phyloP scores from a whole-genome alignment of 2,888 invertebrate genomes.

The Cheilosia vulpina region DNA sequence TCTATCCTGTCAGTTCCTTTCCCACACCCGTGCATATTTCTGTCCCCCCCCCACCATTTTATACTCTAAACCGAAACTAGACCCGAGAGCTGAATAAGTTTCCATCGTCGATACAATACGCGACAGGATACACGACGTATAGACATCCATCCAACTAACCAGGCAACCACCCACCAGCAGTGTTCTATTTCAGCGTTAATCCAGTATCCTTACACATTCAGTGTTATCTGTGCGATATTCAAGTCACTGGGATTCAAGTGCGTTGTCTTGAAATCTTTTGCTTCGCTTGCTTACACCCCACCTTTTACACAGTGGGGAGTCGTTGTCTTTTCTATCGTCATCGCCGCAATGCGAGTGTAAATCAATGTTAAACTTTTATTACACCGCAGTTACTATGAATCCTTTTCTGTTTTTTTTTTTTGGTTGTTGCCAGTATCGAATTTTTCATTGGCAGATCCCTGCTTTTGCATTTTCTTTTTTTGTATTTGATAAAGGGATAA shows the following conservation, averaged over 20 bases:
- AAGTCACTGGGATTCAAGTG: constrained; percentile 43
- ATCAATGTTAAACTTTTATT: constrained; percentile 74
- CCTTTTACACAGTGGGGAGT: constrained; percentile 25
- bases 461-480: constrained; percentile 5
- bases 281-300: neutral
- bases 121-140: constrained; percentile 52
- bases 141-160: constrained; percentile 14
- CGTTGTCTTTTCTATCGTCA: constrained; percentile 32
- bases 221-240: constrained; percentile 48
- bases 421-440: constrained; percentile 19
- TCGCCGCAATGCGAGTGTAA: constrained; percentile 72
- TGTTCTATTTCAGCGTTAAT: constrained; percentile 49
- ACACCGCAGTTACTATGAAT: constrained; percentile 73
- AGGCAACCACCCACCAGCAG: neutral
- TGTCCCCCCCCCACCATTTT: constrained; percentile 20
- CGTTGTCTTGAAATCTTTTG: constrained; percentile 41
- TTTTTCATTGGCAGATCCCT: constrained; percentile 42
- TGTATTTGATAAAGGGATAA: constrained; percentile 51
- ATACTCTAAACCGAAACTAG: constrained; percentile 33
- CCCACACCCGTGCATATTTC: constrained; percentile 21
- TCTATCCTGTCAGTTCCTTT: constrained; percentile 45
- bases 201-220: constrained; percentile 63
- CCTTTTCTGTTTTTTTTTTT: constrained; percentile 41
- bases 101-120: constrained; percentile 40
- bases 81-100: constrained; percentile 58